Percentiles rank a stretch among this genome's conserved stretches.
Evolutionary conservation across 1,140 invertebrate genomes (phyloP).

Genomic region (Cotesia glomerata): DNA sequence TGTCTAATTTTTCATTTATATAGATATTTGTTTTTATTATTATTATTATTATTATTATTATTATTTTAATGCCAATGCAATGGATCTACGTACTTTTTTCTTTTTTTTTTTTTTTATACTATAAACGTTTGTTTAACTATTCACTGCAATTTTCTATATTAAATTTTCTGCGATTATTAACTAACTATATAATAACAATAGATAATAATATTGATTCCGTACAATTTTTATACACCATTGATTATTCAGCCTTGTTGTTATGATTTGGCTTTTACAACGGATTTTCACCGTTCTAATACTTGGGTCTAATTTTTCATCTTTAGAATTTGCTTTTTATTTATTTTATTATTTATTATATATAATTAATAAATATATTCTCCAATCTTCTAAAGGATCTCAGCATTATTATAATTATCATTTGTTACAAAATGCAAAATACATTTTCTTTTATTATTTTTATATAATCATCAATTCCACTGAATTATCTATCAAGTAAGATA

Average conservation of each 20-base stretch:
- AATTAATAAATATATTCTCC: conserved; percentile 37
- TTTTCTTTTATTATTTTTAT: neutral
- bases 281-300: conserved; percentile 20
- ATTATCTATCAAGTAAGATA: neutral
- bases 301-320: conserved; percentile 15
- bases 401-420: conserved; percentile 37
- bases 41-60: neutral
- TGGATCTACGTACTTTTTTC: neutral
- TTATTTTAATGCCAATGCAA: conserved; percentile 18
- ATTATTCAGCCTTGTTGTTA: conserved; percentile 31
- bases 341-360: conserved; percentile 12
- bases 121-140: conserved; percentile 16
- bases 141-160: conserved; percentile 18
- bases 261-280: conserved; percentile 24
- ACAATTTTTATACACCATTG: conserved; percentile 35
- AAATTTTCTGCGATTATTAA: conserved; percentile 25
- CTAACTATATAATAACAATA: conserved; percentile 30
- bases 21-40: neutral
- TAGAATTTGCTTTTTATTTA: conserved; percentile 29
- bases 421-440: conserved; percentile 33
- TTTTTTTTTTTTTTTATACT: neutral
- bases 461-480: conserved; percentile 5
- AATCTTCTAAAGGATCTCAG: conserved; percentile 37
- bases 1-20: neutral
- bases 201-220: conserved; percentile 30